Base-by-base conservation (phyloP, 2,888 invertebrate genomes). In the Drosophila anomalipes region DNA sequence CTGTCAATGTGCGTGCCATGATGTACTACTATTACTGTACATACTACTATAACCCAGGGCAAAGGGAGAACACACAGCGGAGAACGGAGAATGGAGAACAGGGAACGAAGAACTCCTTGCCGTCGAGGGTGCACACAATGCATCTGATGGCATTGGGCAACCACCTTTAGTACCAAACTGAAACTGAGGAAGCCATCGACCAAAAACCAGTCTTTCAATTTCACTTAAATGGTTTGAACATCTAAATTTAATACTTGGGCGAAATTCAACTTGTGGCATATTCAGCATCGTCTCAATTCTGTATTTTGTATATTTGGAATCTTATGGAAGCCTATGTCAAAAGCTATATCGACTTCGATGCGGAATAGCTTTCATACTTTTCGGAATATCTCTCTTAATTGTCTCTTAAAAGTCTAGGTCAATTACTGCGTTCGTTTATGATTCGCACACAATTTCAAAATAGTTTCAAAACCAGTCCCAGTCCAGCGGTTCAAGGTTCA, bases 1-100 rank as follows among this genome's bases (percentile, higher is more conserved):
- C 89, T 91, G 91, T 87, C 91, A 83, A 82, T 90, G 85, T 85
- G 85, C 79, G 82, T 86, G 82, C 88, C 84, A 73, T 80, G 82
- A 89, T 89, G 90, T 75, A 91, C 85, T 84, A 82, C 86, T 70
- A 51, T 30, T 47, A 37, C 64, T 47, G 33, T 57, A 47, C 9
- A 47, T 16, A 26, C 26, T 69, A 32, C 58, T 58, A 57, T 35
- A 41, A 54, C 53, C 56, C 35, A 30, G 19, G 33, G 10, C 28
- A 35, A 39, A 54, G 41, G 62, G 51, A 61, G 32, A 30, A 16
- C 51, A 22, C 28, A n/a, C 12, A 30, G 22, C 22, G 33, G 10
- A 35, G 54, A 10, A 39, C 6, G 44, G 47, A 47, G 22, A 14
- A 22, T 22, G 2, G 9, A 10, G 39, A 19, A 16, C 39, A 5